Evolutionary conservation across 2,113 vertebrate genomes (phyloP), one percentile per base, ranked within the genome.

Genomic region (Zeus faber): DNA sequence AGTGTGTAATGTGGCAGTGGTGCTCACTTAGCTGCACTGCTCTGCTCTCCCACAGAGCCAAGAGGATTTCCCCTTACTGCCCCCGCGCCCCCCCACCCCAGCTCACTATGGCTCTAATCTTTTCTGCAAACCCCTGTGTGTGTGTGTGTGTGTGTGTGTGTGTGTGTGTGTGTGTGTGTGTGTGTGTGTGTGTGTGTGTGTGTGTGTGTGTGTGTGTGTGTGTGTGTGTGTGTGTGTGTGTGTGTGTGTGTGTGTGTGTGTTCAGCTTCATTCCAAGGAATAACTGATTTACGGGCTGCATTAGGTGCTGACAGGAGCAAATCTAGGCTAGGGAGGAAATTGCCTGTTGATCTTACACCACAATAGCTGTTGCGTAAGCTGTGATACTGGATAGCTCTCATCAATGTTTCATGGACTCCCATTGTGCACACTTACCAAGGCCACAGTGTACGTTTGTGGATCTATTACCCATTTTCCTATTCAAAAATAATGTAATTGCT

Each of bases 231-330:
- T 9, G 33, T 37, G 2, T 14, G 9, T 9, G 33, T 37, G 33
- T 37, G 33, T 37, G 6, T 37, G 9, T 37, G 33, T 37, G 33
- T 37, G 6, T n/a, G n/a, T n/a, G 33, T 79, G 24, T 17, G 24
- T 54, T 52, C 73, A 62, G 52, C 11, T 48, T 74, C 65, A 43
- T 64, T 61, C 73, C 58, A 41, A 54, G 31, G 58, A 40, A 57
- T 29, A 45, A 49, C 17, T 3, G 20, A 49, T 62, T 65, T 66
- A 61, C 49, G 53, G 40, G 59, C 58, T 63, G 49, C 58, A 73
- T 72, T 59, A 76, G 61, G 65, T 79, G 79, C 77, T 83, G 82
- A 82, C 73, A 60, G 67, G 56, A 55, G 64, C 70, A 77, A 23
- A 61, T 60, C 66, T 48, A 60, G 68, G 57, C 49, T 25, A 44